Conservation (phyloP, 2,797 vertebrate genomes). For the Pseudocheirus occidentalis region DNA sequence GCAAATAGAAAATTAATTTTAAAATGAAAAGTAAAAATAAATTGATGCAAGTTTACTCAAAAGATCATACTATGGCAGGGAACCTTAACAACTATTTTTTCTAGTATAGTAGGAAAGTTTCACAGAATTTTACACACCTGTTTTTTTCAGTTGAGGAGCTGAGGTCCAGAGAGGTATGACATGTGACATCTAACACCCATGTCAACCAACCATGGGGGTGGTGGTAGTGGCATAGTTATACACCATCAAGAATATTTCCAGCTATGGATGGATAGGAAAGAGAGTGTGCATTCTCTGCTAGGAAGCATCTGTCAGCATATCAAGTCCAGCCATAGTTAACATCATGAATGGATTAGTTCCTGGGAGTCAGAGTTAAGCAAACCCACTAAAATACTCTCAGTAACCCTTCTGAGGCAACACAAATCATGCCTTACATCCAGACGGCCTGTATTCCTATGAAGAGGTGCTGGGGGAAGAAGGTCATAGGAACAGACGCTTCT, state of each 20-base stretch:
- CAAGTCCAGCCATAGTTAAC: not conserved
- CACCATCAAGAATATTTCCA: not conserved
- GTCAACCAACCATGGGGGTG: not conserved
- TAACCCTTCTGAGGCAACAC: not conserved
- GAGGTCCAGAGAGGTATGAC: not conserved
- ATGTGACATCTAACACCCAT: not conserved
- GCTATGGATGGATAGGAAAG: not conserved
- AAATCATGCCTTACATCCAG: not conserved
- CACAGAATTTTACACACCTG: not conserved
- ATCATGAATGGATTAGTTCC: not conserved
- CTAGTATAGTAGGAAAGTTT: not conserved
- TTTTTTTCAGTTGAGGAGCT: not conserved
- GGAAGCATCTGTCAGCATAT: not conserved
- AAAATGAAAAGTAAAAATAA: not conserved
- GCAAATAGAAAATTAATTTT: not conserved
- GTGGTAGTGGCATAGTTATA: not conserved
- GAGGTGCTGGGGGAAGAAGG: not conserved
- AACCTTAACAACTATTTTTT: not conserved
- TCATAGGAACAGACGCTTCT: not conserved
- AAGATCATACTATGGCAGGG: not conserved
- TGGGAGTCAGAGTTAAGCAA: not conserved
- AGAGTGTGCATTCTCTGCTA: not conserved
- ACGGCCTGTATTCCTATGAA: not conserved
- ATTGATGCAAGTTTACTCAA: not conserved
- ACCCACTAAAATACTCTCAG: not conserved